Percentiles rank a stretch among this genome's conserved stretches.
Evolutionary conservation across 2,113 vertebrate species (phyloP).

Genomic region (Campylorhamphus procurvoides): DNA sequence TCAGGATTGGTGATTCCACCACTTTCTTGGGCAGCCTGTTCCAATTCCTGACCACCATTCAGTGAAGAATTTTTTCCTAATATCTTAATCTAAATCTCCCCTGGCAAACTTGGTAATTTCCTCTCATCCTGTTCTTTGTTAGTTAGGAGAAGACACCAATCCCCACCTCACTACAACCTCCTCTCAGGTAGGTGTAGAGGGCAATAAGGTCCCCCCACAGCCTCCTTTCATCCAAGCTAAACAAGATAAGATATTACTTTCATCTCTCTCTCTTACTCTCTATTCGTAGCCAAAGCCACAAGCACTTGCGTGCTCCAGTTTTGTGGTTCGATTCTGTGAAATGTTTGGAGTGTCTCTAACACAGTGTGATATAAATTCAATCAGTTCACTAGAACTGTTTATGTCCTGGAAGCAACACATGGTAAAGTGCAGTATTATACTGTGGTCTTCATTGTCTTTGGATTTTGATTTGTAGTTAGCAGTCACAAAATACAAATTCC

Average conservation of each 20-base stretch:
- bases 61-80: not conserved
- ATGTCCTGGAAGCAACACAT: not conserved
- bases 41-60: not conserved
- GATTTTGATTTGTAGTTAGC: not conserved
- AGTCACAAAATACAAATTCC: not conserved
- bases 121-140: not conserved
- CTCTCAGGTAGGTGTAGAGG: not conserved
- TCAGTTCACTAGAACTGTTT: not conserved
- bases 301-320: not conserved
- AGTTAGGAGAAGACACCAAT: not conserved
- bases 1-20: not conserved
- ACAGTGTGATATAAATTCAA: not conserved
- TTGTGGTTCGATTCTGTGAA: not conserved
- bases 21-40: not conserved
- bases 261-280: not conserved
- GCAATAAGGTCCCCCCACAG: not conserved
- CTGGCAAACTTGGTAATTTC: not conserved
- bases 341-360: accelerated
- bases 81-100: not conserved
- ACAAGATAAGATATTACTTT: not conserved
- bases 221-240: not conserved
- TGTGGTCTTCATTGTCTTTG: not conserved
- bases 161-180: not conserved
- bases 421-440: not conserved
- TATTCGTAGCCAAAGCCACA: not conserved